Conservation (phyloP, 1,140 invertebrate species). For the Trialeurodes vaporariorum region DNA sequence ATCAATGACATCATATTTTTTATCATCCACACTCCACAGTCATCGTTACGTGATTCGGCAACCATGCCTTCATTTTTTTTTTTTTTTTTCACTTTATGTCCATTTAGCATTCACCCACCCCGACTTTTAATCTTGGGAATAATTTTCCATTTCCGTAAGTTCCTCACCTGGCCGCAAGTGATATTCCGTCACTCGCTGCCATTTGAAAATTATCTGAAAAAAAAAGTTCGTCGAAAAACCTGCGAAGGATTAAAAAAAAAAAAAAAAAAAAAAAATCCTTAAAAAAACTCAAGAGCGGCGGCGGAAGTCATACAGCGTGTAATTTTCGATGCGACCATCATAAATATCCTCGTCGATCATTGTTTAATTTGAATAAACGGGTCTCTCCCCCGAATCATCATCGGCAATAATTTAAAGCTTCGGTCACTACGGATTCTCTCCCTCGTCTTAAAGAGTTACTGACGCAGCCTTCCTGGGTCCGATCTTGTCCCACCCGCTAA, state of each 20-base stretch:
- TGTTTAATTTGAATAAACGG: background rate
- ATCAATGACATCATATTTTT: too few relatives aligned
- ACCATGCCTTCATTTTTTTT: background rate
- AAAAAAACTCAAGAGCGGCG: too few relatives aligned
- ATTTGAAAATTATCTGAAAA: too few relatives aligned
- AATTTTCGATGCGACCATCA: background rate
- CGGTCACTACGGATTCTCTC: too few relatives aligned
- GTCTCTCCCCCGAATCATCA: background rate
- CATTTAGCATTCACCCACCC: background rate
- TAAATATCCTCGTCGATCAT: background rate
- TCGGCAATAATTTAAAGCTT: background rate
- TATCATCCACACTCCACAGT: too few relatives aligned
- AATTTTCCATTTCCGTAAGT: background rate
- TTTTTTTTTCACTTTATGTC: background rate
- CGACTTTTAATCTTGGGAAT: background rate
- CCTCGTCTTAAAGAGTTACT: background rate
- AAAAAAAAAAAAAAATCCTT: background rate
- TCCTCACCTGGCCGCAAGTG: background rate
- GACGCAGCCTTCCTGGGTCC: background rate
- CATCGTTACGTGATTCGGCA: too few relatives aligned
- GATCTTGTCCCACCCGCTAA: background rate
- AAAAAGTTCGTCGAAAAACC: background rate
- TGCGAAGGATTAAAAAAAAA: too few relatives aligned
- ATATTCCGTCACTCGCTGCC: too few relatives aligned
- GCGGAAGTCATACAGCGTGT: background rate